These are phyloP conservation scores for Manacus vitellinus DNA, from an alignment of 2,113 vertebrate species.

Conservation along the genomic window DNA sequence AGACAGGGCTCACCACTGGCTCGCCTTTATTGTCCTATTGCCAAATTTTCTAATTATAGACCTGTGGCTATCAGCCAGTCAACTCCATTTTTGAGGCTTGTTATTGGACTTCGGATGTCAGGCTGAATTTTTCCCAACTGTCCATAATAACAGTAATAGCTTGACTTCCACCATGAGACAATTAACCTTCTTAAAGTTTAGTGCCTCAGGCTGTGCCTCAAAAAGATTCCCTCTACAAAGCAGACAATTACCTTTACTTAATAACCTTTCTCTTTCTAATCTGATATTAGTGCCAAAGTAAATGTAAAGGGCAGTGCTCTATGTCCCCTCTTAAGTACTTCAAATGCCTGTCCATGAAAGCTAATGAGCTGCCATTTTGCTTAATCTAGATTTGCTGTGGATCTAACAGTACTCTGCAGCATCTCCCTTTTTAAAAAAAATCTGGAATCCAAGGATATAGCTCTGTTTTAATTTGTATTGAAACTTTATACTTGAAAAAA, in stretches of 20 bases:
- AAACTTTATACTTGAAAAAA: background rate
- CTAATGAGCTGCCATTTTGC: constrained; percentile 63
- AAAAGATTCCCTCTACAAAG: constrained; percentile 62
- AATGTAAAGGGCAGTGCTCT: constrained; percentile 2
- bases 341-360: constrained; percentile 40
- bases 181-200: constrained; percentile 70
- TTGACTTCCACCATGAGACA: constrained; percentile 63
- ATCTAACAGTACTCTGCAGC: background rate
- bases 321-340: constrained; percentile 25
- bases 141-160: constrained; percentile 60
- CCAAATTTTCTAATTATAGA: background rate
- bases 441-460: background rate
- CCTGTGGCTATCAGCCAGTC: constrained; percentile 28
- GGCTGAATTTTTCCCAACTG: constrained; percentile 47
- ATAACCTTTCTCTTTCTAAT: constrained; percentile 63
- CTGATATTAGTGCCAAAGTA: constrained; percentile 43
- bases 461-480: background rate
- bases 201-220: constrained; percentile 54
- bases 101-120: constrained; percentile 49
- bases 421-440: background rate
- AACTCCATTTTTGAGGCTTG: background rate
- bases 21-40: background rate
- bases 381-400: constrained; percentile 36
- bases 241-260: constrained; percentile 66
- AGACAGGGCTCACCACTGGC: background rate